Evolutionary conservation across 2,113 vertebrate species (phyloP).

Genomic region (Ammospiza caudacuta): DNA sequence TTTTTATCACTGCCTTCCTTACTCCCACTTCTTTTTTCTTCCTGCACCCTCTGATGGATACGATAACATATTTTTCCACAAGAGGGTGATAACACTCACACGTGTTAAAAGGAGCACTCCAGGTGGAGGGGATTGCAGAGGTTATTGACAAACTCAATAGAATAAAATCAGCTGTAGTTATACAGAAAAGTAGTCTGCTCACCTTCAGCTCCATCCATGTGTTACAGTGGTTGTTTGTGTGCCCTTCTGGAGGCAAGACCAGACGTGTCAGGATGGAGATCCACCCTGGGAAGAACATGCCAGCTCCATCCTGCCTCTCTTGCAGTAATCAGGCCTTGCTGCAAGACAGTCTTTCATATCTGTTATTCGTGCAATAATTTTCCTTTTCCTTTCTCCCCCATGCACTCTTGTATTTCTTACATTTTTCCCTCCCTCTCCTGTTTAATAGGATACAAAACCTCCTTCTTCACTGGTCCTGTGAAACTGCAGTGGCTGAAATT

Average conservation of each 20-base stretch:
- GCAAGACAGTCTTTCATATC: not conserved
- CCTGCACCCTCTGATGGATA: not conserved
- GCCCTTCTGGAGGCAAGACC: not conserved
- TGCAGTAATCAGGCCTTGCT: not conserved
- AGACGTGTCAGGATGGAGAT: conserved; percentile 10
- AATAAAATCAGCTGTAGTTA: not conserved
- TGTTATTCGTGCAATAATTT: not conserved
- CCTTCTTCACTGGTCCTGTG: not conserved
- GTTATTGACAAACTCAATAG: not conserved
- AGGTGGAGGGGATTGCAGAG: not conserved
- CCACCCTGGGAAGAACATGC: not conserved
- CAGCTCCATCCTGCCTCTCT: not conserved
- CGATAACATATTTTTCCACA: conserved; percentile 37
- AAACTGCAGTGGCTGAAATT: not conserved
- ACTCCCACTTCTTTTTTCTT: not conserved
- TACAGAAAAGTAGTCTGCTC: not conserved
- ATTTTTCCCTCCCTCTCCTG: fast-evolving
- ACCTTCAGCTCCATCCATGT: not conserved
- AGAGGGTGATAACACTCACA: conserved; percentile 54
- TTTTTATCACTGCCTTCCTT: not conserved
- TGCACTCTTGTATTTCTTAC: not conserved
- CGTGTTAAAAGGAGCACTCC: not conserved
- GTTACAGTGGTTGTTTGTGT: not conserved
- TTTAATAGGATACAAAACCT: not conserved
- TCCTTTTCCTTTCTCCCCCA: not conserved